Evolutionary conservation across 2,113 vertebrate genomes (phyloP).

Genomic region (Phalacrocorax carbo): DNA sequence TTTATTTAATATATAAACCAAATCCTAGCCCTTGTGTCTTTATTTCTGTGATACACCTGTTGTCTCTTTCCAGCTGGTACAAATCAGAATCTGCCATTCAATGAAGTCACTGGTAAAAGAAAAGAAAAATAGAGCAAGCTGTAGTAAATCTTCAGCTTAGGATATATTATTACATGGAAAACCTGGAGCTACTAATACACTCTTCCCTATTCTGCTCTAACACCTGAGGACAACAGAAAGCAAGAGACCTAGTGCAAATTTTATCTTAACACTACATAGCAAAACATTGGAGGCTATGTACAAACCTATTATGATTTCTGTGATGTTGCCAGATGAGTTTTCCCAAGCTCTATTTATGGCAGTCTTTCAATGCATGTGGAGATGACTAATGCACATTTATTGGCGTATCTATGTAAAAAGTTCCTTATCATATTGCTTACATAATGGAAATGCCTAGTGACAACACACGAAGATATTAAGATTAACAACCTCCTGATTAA

Average conservation of each 20-base stretch:
- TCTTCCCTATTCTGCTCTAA: neutral
- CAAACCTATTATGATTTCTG: neutral
- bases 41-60: neutral
- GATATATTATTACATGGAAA: neutral
- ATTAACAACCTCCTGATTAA: slow-evolving; percentile 51
- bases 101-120: neutral
- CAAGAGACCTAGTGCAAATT: neutral
- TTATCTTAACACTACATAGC: neutral
- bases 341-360: neutral
- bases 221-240: neutral
- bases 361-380: neutral
- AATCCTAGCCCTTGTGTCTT: neutral
- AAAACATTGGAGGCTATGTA: neutral
- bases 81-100: neutral
- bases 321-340: neutral
- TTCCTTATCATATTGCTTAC: neutral
- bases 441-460: slow-evolving; percentile 2
- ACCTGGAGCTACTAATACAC: neutral
- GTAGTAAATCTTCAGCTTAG: neutral
- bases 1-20: neutral
- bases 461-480: neutral
- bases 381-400: neutral
- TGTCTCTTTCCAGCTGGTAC: neutral
- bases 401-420: neutral
- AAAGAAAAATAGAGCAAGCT: neutral